phyloP scores from a whole-genome alignment of 2,888 invertebrate genomes.

The Ormyrus rosae region DNA sequence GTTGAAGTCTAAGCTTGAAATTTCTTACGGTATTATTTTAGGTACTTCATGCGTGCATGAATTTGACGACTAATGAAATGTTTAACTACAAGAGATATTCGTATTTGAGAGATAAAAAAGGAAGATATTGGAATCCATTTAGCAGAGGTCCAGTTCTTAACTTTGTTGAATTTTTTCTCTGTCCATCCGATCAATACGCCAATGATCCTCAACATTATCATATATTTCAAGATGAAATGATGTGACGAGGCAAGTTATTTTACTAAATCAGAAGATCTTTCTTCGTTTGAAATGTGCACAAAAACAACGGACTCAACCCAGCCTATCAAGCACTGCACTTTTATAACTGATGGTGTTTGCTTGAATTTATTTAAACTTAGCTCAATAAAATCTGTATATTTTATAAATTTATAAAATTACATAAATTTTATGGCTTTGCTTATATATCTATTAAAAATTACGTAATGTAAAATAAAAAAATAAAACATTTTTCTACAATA shows the following conservation, averaged over 20 bases:
- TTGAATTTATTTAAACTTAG: not conserved
- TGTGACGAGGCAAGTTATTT: constrained; percentile 58
- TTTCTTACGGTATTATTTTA: constrained; percentile 74
- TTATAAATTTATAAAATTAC: constrained; percentile 51
- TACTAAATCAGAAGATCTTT: constrained; percentile 11
- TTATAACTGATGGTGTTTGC: constrained; percentile 9
- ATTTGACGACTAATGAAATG: constrained; percentile 96
- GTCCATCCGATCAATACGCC: constrained; percentile 87
- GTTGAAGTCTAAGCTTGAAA: not conserved
- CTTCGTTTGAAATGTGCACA: constrained; percentile 2
- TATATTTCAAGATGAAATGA: constrained; percentile 81
- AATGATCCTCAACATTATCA: constrained; percentile 80
- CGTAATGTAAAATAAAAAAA: constrained; percentile 32
- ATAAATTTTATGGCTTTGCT: constrained; percentile 26
- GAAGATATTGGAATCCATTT: constrained; percentile 93
- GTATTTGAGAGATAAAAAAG: constrained; percentile 91
- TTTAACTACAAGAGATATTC: constrained; percentile 95
- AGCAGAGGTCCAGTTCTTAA: constrained; percentile 92
- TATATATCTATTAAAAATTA: constrained; percentile 19
- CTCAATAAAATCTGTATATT: constrained; percentile 37
- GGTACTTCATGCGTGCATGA: constrained; percentile 94
- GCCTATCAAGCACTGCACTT: constrained; percentile 31
- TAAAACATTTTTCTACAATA: constrained; percentile 47
- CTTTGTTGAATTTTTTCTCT: constrained; percentile 92
- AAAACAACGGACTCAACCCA: constrained; percentile 1